Evolutionary conservation across 2,888 invertebrate genomes (phyloP), one percentile per base, ranked within the genome.

Genomic region (Tetramorium bicarinatum): DNA sequence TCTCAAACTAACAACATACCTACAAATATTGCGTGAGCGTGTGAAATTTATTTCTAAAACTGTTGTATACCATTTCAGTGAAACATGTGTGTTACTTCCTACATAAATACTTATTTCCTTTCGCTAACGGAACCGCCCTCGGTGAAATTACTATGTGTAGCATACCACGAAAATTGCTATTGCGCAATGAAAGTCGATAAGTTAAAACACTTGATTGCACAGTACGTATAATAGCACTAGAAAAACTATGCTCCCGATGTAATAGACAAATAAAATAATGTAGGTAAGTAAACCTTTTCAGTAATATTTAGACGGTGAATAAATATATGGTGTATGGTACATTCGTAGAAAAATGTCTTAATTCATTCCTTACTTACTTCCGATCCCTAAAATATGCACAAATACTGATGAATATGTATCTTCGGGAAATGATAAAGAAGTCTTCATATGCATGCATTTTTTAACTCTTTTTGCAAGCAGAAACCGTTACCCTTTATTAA

Each of bases 11-110:
- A 64, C 13, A 62, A 15, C 11, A 13, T 47, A 9, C 7, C 7
- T 62, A 21, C 7, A n/a, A 21, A 64, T 6, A 7, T 64, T 41
- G 62, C 38, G 21, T 41, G 38, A 62, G 13, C 62, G 62, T 62
- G n/a, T n/a, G 7, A 64, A 64, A 2, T 9, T n/a, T 1, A 41
- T 61, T n/a, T 6, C n/a, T 61, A 61, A 38, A 9, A 61, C n/a
- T 11, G 11, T 62, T 62, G 34, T 38, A 8, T 11, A 61, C n/a
- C 61, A 38, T 38, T 34, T 62, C 11, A n/a, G 13, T 38, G 62
- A 62, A 38, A n/a, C 38, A 38, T 34, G 15, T 62, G n/a, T 62
- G n/a, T 38, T 62, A 62, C 62, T 62, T 38, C 11, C 38, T 62
- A 34, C n/a, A 15, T 47, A 4, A 15, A 13, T n/a, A 62, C 38